Conservation (phyloP, 2,888 invertebrate species). For the Macrosiphum euphorbiae region DNA sequence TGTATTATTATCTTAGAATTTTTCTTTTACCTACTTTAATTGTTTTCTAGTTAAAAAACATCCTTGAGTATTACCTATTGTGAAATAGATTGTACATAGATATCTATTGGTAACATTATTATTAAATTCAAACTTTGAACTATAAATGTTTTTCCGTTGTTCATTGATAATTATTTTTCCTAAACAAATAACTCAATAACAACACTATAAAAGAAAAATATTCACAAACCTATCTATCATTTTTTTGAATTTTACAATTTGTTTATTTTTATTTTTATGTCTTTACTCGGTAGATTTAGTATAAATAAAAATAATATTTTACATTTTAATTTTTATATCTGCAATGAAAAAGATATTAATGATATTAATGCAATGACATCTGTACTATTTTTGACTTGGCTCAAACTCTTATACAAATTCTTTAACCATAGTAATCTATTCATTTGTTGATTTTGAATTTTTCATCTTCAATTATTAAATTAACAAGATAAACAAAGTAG, state of each 20-base stretch:
- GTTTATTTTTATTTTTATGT: background rate
- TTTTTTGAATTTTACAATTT: background rate
- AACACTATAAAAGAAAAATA: background rate
- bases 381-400: slow-evolving; percentile 60
- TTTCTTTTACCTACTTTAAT: background rate
- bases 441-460: slow-evolving; percentile 24
- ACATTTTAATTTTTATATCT: slow-evolving; percentile 18
- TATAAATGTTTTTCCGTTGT: background rate
- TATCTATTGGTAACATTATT: background rate
- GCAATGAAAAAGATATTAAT: slow-evolving; percentile 1
- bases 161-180: background rate
- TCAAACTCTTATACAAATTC: slow-evolving; percentile 50
- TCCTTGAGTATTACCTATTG: background rate
- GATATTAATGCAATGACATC: slow-evolving; percentile 37
- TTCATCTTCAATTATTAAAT: background rate
- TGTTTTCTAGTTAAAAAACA: background rate
- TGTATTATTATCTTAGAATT: background rate
- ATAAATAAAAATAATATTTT: slow-evolving; percentile 12
- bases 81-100: background rate
- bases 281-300: background rate
- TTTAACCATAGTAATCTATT: slow-evolving; percentile 27
- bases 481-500: background rate
- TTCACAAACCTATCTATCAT: background rate
- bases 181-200: background rate
- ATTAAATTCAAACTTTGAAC: background rate